A percentile compares a stretch with the other conserved stretches of the same genome.
Evolutionary conservation across 2,113 vertebrate species (phyloP).

Genomic region (Poicephalus meyeri): DNA sequence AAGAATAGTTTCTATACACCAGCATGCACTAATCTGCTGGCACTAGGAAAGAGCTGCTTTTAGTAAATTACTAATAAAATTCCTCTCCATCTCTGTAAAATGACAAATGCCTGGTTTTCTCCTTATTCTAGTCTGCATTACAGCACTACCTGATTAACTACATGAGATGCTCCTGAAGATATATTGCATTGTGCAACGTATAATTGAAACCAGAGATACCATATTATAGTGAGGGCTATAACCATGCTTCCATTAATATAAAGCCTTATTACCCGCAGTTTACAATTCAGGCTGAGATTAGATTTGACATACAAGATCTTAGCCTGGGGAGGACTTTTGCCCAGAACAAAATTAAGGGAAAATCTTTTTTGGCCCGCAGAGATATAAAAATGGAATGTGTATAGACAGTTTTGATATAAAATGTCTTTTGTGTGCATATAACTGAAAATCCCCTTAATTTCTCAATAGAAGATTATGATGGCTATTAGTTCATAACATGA

Average conservation of each 20-base stretch:
- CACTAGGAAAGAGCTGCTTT: slow-evolving; percentile 15
- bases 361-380: slow-evolving; percentile 1
- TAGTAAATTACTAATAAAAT: slow-evolving; percentile 40
- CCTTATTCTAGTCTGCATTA: slow-evolving; percentile 19
- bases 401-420: neutral
- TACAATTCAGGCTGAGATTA: slow-evolving; percentile 26
- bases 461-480: neutral
- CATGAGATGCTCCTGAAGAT: slow-evolving; percentile 31
- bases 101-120: neutral
- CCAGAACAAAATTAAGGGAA: slow-evolving; percentile 20
- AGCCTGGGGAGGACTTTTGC: neutral
- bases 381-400: neutral
- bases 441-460: neutral
- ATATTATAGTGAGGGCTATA: slow-evolving; percentile 4
- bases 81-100: slow-evolving; percentile 21
- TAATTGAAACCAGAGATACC: slow-evolving; percentile 58
- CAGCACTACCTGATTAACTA: slow-evolving; percentile 50
- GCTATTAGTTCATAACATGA: neutral
- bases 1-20: slow-evolving; percentile 44
- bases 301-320: slow-evolving; percentile 25
- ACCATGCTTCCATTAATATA: slow-evolving; percentile 37
- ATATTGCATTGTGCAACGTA: neutral
- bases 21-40: neutral
- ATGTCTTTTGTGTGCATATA: neutral
- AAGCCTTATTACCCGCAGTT: slow-evolving; percentile 40